Percentiles rank a stretch among this genome's conserved stretches.
phyloP scores from a whole-genome alignment of 2,888 invertebrate genomes.

The Cylloceria caligata region DNA sequence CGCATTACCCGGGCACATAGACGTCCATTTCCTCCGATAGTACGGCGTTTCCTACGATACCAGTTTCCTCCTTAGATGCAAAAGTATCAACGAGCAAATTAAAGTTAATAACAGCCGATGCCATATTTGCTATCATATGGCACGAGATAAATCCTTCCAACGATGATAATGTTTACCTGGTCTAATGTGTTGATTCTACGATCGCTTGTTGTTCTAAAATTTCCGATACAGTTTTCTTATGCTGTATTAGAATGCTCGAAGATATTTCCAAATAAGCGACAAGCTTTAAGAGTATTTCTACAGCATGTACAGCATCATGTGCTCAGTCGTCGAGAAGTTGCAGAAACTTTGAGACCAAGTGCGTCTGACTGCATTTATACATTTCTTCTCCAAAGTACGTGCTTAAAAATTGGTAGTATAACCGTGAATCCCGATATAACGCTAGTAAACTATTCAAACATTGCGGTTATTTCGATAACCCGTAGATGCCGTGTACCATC shows the following conservation, averaged over 20 bases:
- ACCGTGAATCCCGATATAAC: constrained; percentile 28
- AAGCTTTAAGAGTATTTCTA: constrained; percentile 11
- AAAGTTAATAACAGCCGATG: constrained; percentile 9
- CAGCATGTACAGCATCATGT: constrained; percentile 17
- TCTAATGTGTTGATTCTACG: background rate
- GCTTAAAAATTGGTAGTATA: constrained; percentile 28
- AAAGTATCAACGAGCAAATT: constrained; percentile 17
- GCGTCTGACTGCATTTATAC: constrained; percentile 15
- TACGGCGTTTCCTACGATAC: constrained; percentile 10
- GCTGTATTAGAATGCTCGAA: background rate
- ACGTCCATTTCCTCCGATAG: constrained; percentile 13
- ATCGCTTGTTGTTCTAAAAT: background rate
- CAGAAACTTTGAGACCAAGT: background rate
- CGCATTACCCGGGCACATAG: too few species aligned
- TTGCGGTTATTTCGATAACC: constrained; percentile 19
- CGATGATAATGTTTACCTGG: background rate
- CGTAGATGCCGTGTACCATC: constrained; percentile 35
- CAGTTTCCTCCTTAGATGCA: background rate
- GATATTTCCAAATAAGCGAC: constrained; percentile 6
- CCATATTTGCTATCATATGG: constrained; percentile 11
- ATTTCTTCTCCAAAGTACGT: background rate
- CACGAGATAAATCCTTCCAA: constrained; percentile 12
- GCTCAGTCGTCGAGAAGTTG: background rate
- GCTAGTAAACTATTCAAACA: background rate
- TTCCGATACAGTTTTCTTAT: constrained; percentile 7